Conservation (phyloP, 2,113 vertebrate species). For the Nicator chloris region DNA sequence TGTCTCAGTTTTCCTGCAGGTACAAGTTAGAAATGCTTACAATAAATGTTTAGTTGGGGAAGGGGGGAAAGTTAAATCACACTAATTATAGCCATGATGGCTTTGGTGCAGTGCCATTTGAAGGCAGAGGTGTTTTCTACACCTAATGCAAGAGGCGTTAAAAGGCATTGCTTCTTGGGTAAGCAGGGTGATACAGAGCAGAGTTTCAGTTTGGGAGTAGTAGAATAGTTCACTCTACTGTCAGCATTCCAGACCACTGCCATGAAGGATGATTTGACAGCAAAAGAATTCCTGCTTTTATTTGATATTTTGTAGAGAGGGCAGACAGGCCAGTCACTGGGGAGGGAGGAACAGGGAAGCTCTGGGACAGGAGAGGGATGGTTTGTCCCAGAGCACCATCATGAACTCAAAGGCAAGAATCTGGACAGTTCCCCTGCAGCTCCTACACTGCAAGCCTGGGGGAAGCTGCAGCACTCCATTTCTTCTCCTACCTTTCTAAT, state of each 20-base stretch:
- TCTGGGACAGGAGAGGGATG: neutral
- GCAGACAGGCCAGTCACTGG: neutral
- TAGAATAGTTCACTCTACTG: neutral
- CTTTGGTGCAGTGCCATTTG: slow-evolving; percentile 34
- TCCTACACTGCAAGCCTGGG: neutral
- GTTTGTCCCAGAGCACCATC: neutral
- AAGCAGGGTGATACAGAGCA: neutral
- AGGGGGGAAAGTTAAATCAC: slow-evolving; percentile 37
- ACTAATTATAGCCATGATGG: slow-evolving; percentile 13
- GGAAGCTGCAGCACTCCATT: neutral
- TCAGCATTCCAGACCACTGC: neutral
- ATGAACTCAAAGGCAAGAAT: neutral
- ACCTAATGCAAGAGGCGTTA: neutral
- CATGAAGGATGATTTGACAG: neutral
- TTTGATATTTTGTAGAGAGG: neutral
- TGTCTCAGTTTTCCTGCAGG: slow-evolving; percentile 65
- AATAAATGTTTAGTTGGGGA: slow-evolving; percentile 46
- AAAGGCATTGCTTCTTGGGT: neutral
- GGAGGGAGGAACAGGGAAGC: neutral
- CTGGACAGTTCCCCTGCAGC: neutral
- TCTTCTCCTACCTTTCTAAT: neutral
- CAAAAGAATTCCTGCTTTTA: neutral
- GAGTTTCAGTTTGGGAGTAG: neutral
- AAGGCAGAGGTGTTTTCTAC: neutral
- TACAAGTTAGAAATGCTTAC: slow-evolving; percentile 59